phyloP scores from a whole-genome alignment of 2,888 invertebrate genomes.

The Anticlea derivata region DNA sequence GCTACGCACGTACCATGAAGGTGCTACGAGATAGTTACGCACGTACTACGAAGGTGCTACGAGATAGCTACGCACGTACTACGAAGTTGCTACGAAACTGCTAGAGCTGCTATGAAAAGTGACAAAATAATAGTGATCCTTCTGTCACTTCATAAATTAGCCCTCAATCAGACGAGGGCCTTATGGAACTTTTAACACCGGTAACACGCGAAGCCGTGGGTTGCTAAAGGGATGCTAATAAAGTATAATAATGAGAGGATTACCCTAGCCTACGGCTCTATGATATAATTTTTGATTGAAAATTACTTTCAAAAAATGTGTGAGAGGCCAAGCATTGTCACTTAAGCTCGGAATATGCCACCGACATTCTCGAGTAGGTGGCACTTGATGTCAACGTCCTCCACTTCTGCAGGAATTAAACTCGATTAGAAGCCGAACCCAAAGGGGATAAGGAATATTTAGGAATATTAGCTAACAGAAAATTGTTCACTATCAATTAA shows the following conservation, averaged over 20 bases:
- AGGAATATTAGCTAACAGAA: too few species aligned
- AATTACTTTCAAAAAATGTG: conserved; percentile 17
- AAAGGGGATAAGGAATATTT: neutral
- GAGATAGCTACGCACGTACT: neutral
- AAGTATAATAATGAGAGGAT: too few species aligned
- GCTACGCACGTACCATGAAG: neutral
- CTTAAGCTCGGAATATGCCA: conserved; percentile 26
- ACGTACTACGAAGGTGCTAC: conserved; percentile 8
- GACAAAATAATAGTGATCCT: too few species aligned
- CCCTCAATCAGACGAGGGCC: too few species aligned
- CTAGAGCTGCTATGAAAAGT: too few species aligned
- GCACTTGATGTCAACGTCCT: conserved; percentile 23
- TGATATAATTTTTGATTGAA: conserved; percentile 6
- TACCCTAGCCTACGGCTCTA: too few species aligned
- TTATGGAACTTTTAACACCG: too few species aligned
- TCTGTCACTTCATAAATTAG: too few species aligned
- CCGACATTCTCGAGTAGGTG: conserved; percentile 22
- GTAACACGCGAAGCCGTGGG: too few species aligned
- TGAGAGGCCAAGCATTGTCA: conserved; percentile 24
- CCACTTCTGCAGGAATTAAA: conserved; percentile 23
- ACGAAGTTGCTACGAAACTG: too few species aligned
- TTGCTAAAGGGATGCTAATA: too few species aligned
- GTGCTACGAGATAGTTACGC: neutral
- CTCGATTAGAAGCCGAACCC: conserved; percentile 20
- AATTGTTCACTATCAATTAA: conserved; percentile 1